These are phyloP conservation scores for Camarhynchus parvulus DNA, from an alignment of 2,113 vertebrate genomes.

Conservation along the genomic window DNA sequence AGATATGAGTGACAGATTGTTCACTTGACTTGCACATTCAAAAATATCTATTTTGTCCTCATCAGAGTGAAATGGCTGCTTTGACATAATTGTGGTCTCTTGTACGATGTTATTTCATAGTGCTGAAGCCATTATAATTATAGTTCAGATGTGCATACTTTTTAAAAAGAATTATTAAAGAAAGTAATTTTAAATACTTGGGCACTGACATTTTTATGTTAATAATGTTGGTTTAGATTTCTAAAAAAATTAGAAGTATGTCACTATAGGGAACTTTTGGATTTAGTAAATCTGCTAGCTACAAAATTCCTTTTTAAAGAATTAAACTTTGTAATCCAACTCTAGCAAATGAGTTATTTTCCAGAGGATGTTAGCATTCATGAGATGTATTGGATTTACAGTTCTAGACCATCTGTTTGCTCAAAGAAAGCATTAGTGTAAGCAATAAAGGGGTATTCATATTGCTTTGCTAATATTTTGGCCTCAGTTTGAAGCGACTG, in stretches of 20 bases:
- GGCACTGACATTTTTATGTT: background rate
- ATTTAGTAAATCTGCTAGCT: conserved; percentile 2
- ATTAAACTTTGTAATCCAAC: conserved; percentile 7
- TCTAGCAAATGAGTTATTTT: conserved; percentile 32
- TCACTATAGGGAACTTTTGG: background rate
- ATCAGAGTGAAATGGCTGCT: conserved; percentile 30
- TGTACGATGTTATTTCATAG: conserved; percentile 13
- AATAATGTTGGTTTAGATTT: background rate
- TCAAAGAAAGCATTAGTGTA: background rate
- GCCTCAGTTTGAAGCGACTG: background rate
- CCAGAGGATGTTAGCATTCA: conserved; percentile 22
- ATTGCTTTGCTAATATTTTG: background rate
- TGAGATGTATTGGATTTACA: conserved; percentile 1
- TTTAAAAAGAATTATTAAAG: conserved; percentile 2
- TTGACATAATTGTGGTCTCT: conserved; percentile 33
- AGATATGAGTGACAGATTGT: conserved; percentile 57
- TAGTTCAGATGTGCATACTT: conserved; percentile 35
- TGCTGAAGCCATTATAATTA: conserved; percentile 37
- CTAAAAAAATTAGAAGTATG: background rate
- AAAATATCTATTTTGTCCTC: conserved; percentile 60
- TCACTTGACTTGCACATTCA: conserved; percentile 53
- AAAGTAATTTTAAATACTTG: background rate
- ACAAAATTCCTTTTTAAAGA: background rate
- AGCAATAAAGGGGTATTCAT: background rate
- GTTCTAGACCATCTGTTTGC: conserved; percentile 50